phyloP scores from a whole-genome alignment of 2,797 vertebrate species.

The Lepilemur ruficaudatus region DNA sequence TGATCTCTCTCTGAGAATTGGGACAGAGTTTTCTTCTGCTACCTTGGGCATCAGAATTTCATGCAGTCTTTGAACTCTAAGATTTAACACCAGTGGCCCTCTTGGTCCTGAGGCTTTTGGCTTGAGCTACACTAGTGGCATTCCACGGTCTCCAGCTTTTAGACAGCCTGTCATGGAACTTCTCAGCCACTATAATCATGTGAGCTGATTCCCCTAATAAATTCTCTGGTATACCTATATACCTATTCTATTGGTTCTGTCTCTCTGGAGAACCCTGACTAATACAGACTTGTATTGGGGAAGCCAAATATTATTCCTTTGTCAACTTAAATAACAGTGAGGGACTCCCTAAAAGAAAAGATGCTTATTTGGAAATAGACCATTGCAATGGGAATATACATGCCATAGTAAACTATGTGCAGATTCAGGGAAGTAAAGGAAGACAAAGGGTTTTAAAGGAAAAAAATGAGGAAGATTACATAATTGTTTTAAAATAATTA shows the following conservation, averaged over 20 bases:
- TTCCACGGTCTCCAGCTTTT: background rate
- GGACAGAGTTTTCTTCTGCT: background rate
- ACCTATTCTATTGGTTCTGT: background rate
- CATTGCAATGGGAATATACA: background rate
- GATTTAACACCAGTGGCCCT: background rate
- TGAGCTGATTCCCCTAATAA: background rate
- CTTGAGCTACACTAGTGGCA: background rate
- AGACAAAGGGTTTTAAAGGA: background rate
- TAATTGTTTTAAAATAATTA: background rate
- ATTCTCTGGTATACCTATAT: background rate
- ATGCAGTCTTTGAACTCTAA: background rate
- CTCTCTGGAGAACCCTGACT: background rate
- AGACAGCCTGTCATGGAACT: background rate
- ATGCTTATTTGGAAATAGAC: background rate
- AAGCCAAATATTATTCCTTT: background rate
- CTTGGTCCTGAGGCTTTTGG: background rate
- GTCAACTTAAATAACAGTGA: background rate
- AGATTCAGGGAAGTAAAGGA: background rate
- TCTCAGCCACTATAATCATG: background rate
- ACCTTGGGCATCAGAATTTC: background rate
- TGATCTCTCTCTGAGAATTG: background rate
- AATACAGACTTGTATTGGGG: background rate
- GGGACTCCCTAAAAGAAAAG: background rate
- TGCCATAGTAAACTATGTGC: background rate
- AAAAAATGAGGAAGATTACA: background rate